phyloP scores from a whole-genome alignment of 2,888 invertebrate species.

The Oxycera nigricornis region DNA sequence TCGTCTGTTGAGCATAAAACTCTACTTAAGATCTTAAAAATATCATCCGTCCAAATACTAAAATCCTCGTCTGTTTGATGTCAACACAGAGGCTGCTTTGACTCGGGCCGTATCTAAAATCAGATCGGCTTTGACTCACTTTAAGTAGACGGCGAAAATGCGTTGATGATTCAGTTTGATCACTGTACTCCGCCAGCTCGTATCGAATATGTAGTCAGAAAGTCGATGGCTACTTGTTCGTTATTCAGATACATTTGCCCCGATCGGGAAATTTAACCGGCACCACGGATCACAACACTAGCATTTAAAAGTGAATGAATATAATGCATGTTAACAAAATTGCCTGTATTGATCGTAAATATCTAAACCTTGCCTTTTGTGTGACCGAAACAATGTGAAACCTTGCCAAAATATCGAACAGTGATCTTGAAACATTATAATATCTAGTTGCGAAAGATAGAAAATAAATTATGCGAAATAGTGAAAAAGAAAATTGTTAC shows the following conservation, averaged over 20 bases:
- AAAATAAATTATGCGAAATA: neutral
- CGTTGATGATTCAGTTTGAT: slow-evolving; percentile 28
- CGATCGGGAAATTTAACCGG: neutral
- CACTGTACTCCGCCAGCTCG: neutral
- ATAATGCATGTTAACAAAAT: too few relatives aligned
- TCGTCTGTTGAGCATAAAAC: too few relatives aligned
- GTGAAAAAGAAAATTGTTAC: neutral
- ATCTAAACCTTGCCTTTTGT: neutral
- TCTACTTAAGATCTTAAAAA: too few relatives aligned
- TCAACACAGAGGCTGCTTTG: slow-evolving; percentile 2
- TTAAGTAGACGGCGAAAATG: slow-evolving; percentile 29
- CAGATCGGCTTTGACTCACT: slow-evolving; percentile 23
- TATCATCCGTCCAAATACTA: slow-evolving; percentile 7
- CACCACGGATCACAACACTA: neutral
- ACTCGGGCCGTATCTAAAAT: slow-evolving; percentile 8
- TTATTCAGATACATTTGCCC: neutral
- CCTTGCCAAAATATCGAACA: slow-evolving; percentile 28
- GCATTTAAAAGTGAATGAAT: too few relatives aligned
- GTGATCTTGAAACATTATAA: slow-evolving; percentile 12
- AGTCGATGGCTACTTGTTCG: slow-evolving; percentile 18
- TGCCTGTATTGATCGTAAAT: neutral
- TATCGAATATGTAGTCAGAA: slow-evolving; percentile 21
- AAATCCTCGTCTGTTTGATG: neutral
- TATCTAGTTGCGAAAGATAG: neutral
- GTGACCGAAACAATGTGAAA: slow-evolving; percentile 12